Evolutionary conservation across 2,888 invertebrate genomes (phyloP).

Genomic region (Hesperia comma): DNA sequence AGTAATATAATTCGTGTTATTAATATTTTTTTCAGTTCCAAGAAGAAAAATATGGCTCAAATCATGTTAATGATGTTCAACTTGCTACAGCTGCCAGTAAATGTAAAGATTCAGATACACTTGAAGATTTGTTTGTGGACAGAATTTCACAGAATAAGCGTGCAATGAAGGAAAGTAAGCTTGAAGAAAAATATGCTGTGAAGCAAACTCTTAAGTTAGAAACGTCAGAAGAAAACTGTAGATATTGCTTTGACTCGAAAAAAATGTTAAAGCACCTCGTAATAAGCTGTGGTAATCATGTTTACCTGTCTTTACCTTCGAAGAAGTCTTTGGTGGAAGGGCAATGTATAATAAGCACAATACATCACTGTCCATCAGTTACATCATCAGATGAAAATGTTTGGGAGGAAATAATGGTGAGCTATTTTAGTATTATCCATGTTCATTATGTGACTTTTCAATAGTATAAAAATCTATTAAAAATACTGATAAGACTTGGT

Average conservation of each 20-base stretch:
- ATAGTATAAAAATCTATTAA: too few relatives aligned
- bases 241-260: slow-evolving; percentile 91
- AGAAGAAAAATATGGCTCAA: slow-evolving; percentile 91
- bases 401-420: slow-evolving; percentile 93
- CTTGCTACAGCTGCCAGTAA: slow-evolving; percentile 90
- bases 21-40: slow-evolving; percentile 85
- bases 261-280: slow-evolving; percentile 93
- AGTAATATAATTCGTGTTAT: neutral
- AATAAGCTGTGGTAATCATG: slow-evolving; percentile 90
- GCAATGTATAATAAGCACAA: slow-evolving; percentile 94
- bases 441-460: too few relatives aligned
- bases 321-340: slow-evolving; percentile 91
- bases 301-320: slow-evolving; percentile 93
- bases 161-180: slow-evolving; percentile 84
- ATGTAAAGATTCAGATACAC: slow-evolving; percentile 87
- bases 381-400: slow-evolving; percentile 97
- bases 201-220: slow-evolving; percentile 88
- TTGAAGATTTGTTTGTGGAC: slow-evolving; percentile 94
- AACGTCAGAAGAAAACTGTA: slow-evolving; percentile 90
- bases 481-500: too few relatives aligned
- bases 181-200: slow-evolving; percentile 87
- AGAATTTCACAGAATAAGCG: slow-evolving; percentile 88
- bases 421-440: too few relatives aligned
- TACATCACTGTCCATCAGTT: slow-evolving; percentile 90
- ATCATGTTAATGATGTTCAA: slow-evolving; percentile 91